Evolutionary conservation across 2,113 vertebrate species (phyloP).

Genomic region (Thymallus thymallus): DNA sequence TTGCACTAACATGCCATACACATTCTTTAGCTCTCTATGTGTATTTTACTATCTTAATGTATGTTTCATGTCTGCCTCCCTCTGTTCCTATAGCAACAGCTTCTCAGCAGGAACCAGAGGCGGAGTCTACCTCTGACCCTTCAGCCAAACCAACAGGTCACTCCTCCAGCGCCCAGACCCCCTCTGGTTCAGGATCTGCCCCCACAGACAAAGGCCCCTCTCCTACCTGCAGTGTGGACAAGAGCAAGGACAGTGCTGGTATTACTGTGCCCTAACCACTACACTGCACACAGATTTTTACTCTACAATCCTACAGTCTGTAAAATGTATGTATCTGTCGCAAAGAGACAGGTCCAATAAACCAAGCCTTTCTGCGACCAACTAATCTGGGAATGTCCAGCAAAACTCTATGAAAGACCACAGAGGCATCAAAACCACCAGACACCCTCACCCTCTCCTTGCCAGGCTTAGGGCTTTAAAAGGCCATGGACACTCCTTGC

Average conservation of each 20-base stretch:
- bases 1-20: no score
- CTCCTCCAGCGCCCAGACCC: constrained; percentile 75
- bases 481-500: constrained; percentile 32
- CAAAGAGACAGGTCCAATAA: constrained; percentile 5
- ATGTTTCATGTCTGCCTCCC: constrained; percentile 14
- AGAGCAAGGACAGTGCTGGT: constrained; percentile 83
- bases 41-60: constrained; percentile 1
- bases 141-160: constrained; percentile 79
- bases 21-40: not conserved
- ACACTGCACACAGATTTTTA: constrained; percentile 30
- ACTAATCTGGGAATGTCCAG: constrained; percentile 16
- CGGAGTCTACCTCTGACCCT: constrained; percentile 80
- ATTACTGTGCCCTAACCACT: constrained; percentile 80
- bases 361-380: constrained; percentile 4
- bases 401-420: constrained; percentile 12
- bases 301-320: constrained; percentile 8
- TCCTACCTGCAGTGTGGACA: constrained; percentile 75
- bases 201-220: constrained; percentile 83
- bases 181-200: constrained; percentile 71
- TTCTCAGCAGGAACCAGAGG: constrained; percentile 89
- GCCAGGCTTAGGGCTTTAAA: constrained; percentile 9
- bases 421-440: constrained; percentile 9
- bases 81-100: constrained; percentile 78
- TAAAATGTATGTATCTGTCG: constrained; percentile 8
- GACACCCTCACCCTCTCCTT: not conserved